phyloP scores from a whole-genome alignment of 2,113 vertebrate genomes.

The Butorides virescens region DNA sequence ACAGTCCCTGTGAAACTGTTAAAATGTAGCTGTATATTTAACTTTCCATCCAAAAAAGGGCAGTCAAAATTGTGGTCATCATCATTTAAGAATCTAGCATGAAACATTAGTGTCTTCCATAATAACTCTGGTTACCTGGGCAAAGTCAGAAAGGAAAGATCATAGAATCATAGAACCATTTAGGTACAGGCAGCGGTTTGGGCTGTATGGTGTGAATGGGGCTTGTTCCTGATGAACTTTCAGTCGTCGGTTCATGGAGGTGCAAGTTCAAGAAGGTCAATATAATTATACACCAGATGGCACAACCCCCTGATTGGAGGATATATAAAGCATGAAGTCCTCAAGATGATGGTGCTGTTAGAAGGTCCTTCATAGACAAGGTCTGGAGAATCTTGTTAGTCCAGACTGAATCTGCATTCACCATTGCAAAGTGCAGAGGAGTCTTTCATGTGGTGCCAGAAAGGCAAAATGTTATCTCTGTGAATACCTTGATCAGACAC shows the following conservation, averaged over 20 bases:
- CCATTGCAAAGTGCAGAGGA: neutral
- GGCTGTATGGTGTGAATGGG: neutral
- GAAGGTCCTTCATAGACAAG: neutral
- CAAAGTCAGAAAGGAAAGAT: neutral
- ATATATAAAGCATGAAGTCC: too few relatives aligned
- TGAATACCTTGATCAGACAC: neutral
- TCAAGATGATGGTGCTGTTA: neutral
- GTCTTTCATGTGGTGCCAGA: fast-evolving
- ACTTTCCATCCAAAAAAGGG: neutral
- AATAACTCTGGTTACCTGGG: neutral
- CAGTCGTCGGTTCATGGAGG: fast-evolving
- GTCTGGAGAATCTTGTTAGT: too few relatives aligned
- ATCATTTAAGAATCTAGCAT: neutral
- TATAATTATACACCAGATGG: neutral
- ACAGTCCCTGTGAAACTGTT: neutral
- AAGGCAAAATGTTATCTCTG: neutral
- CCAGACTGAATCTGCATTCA: neutral
- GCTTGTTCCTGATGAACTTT: neutral
- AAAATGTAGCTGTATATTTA: neutral
- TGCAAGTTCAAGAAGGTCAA: neutral
- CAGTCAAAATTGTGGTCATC: neutral
- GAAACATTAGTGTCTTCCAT: neutral
- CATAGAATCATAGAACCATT: neutral
- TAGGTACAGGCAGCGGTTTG: neutral
- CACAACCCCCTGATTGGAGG: neutral